Evolutionary conservation across 1,140 invertebrate genomes (phyloP), one percentile per base, ranked within the genome.

Genomic region (Drosophila seguyi): DNA sequence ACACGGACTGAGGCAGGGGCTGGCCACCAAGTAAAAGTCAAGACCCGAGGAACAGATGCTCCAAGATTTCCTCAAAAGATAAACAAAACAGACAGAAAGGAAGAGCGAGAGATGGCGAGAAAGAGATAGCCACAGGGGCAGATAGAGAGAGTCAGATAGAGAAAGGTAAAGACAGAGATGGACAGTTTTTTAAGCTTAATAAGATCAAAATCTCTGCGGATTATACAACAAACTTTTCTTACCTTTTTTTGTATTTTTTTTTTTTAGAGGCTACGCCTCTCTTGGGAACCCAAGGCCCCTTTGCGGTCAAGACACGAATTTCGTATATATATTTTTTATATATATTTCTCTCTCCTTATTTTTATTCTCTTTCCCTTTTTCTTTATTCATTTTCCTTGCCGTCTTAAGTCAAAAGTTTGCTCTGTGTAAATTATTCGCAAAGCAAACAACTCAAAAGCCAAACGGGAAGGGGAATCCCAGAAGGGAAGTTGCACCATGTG

Each of bases 171-270:
- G 78, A 66, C 74, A 59, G 55, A 38, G 65, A 66, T 72, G 83
- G 83, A 82, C 83, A 88, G 74, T 87, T 88, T 55, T 55, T 75
- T 81, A 83, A 79, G 83, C 77, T 88, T 88, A 90, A 88, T 79
- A 81, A 85, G 85, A 88, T 88, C 87, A 84, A 88, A 88, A 88
- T 88, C 84, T 88, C 85, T 65, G 73, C 74, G 84, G 84, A 88
- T 88, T 90, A 88, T 75, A 66, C 72, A 74, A 60, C 52, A 84
- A 88, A 84, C 86, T 90, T 88, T 88, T 90, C 81, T 83, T 88
- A 88, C 72, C 72, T 84, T 82, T 85, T 81, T 73, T 34, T 14
- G 4, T 31, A 3, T 29, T 7, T 6, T 29, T 4, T 34, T 34
- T 34, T 52, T 31, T 7, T 5, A n/a, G 47, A 31, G 13, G 62